Percentiles rank a stretch among this genome's conserved stretches.
Evolutionary conservation across 2,888 invertebrate species (phyloP).

Genomic region (Sclerodermus sp.): DNA sequence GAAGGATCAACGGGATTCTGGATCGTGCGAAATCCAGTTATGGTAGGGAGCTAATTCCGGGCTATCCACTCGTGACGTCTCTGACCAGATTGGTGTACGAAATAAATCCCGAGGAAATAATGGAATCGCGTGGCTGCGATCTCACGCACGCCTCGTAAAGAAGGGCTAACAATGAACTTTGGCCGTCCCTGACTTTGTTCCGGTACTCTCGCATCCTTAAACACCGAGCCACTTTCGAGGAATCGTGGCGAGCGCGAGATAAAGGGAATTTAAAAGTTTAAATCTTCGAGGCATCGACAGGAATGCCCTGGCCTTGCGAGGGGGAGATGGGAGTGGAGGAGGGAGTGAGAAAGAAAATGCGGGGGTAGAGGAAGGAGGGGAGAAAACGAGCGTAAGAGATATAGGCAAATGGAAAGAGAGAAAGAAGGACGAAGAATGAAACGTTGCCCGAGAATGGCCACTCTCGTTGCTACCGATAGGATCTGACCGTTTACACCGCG

Average conservation of each 20-base stretch:
- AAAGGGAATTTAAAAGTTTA: conserved; percentile 55
- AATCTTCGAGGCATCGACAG: conserved; percentile 25
- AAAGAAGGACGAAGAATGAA: conserved; percentile 8
- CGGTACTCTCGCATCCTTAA: conserved; percentile 26
- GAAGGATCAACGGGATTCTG: too few relatives aligned
- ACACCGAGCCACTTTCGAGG: conserved; percentile 3
- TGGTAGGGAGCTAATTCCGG: too few relatives aligned
- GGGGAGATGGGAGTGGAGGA: too few relatives aligned
- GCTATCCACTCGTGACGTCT: too few relatives aligned
- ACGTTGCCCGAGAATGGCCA: conserved; percentile 26
- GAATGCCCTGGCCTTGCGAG: too few relatives aligned
- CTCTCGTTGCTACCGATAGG: conserved; percentile 38
- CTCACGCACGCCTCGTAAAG: conserved; percentile 56
- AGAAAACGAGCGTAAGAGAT: too few relatives aligned
- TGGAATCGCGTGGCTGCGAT: conserved; percentile 44
- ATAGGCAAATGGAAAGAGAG: conserved; percentile 14
- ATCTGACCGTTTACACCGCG: conserved; percentile 41
- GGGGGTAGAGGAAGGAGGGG: too few relatives aligned
- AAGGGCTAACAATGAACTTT: conserved; percentile 52
- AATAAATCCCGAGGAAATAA: conserved; percentile 37
- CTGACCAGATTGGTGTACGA: neutral
- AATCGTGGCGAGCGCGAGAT: conserved; percentile 47
- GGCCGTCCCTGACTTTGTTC: conserved; percentile 40
- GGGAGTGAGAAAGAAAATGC: too few relatives aligned
- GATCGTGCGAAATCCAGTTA: too few relatives aligned